A percentile compares a stretch with the other conserved stretches of the same genome.
Evolutionary conservation across 2,888 invertebrate species (phyloP).

Genomic region (Graphium colonna): DNA sequence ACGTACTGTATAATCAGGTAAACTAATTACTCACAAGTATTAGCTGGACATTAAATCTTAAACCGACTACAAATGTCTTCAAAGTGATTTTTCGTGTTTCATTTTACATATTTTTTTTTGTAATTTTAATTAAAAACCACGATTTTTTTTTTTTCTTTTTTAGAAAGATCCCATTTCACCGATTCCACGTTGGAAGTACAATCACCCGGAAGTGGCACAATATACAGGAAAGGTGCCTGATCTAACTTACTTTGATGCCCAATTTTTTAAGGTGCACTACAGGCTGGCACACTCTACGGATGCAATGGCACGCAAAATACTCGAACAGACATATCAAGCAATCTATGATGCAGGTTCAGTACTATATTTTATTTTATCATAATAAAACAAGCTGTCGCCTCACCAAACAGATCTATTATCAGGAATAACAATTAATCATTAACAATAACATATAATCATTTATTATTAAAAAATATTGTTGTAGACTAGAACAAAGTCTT

Average conservation of each 20-base stretch:
- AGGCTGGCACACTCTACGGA: slow-evolving; percentile 75
- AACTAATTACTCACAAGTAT: not conserved
- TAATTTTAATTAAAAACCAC: too few relatives aligned
- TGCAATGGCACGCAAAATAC: slow-evolving; percentile 82
- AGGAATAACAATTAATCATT: too few relatives aligned
- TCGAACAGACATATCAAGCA: slow-evolving; percentile 86
- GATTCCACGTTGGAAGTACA: slow-evolving; percentile 56
- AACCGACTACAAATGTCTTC: too few relatives aligned
- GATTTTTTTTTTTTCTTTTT: not conserved
- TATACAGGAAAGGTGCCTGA: slow-evolving; percentile 82
- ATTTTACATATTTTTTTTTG: too few relatives aligned
- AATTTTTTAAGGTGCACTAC: slow-evolving; percentile 84
- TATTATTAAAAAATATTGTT: too few relatives aligned
- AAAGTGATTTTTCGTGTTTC: too few relatives aligned
- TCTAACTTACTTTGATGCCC: slow-evolving; percentile 83
- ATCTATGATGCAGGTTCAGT: slow-evolving; percentile 83
- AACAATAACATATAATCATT: too few relatives aligned
- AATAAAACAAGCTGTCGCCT: too few relatives aligned
- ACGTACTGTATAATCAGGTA: slow-evolving; percentile 54
- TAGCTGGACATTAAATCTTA: too few relatives aligned
- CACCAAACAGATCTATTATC: too few relatives aligned
- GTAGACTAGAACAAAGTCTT: too few relatives aligned
- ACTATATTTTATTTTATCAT: slow-evolving; percentile 5
- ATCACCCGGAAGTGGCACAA: slow-evolving; percentile 70
- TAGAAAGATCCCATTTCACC: slow-evolving; percentile 81